A percentile compares a stretch with the other conserved stretches of the same genome.
Conservation (phyloP, 1,140 invertebrate genomes). For the Elysia chlorotica region DNA sequence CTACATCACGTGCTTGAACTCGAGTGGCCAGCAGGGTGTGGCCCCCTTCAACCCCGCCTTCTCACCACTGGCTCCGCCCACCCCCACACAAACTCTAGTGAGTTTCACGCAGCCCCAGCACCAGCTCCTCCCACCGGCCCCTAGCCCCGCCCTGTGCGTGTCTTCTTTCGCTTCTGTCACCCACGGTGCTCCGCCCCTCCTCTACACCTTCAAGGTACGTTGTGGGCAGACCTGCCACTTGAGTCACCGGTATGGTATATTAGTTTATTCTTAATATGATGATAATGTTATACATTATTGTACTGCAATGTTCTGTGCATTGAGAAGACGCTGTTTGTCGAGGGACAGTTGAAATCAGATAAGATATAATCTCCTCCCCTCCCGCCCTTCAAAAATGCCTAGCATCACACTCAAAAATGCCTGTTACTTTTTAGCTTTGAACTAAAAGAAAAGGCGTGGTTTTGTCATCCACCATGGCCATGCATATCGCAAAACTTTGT, state of each 20-base stretch:
- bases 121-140: neutral
- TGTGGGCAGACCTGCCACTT: no score
- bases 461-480: no score
- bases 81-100: neutral
- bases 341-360: neutral
- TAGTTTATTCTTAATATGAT: neutral
- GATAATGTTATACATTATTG: neutral
- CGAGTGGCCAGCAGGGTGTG: neutral
- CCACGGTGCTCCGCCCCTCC: neutral
- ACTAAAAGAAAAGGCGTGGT: no score
- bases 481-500: no score
- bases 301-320: neutral
- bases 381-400: neutral
- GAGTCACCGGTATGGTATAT: neutral
- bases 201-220: conserved; percentile 16
- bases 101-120: no score
- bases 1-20: neutral
- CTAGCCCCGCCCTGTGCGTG: neutral
- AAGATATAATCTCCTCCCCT: neutral
- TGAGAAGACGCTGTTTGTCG: neutral
- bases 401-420: no score
- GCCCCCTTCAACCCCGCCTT: neutral
- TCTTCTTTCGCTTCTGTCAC: neutral
- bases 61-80: neutral
- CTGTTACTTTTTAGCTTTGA: neutral